A percentile compares a stretch with the other conserved stretches of the same genome.
Conservation (phyloP, 2,113 vertebrate species). For the Probosciger aterrimus region DNA sequence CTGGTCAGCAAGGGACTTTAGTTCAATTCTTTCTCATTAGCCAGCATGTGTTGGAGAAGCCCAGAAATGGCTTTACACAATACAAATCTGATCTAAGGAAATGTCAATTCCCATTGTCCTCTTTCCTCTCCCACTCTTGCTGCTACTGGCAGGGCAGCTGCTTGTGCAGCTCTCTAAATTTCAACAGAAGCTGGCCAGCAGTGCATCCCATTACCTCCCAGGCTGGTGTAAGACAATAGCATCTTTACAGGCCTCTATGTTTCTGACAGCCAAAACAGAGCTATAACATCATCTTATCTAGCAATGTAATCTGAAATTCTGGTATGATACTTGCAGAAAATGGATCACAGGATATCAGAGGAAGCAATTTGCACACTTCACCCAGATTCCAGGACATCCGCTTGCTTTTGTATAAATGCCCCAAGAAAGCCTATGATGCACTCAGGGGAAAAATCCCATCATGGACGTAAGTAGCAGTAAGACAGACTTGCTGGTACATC, state of each 20-base stretch:
- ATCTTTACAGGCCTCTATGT: not conserved
- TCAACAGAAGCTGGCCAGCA: not conserved
- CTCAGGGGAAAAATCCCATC: not conserved
- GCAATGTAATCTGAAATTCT: not conserved
- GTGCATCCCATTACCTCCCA: not conserved
- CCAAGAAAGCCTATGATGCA: not conserved
- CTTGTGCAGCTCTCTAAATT: not conserved
- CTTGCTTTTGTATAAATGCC: not conserved
- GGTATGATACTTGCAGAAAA: not conserved
- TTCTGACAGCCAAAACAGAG: not conserved
- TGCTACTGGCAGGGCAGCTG: not conserved
- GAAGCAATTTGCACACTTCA: not conserved
- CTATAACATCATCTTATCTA: not conserved
- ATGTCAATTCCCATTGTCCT: not conserved
- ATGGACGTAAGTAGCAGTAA: not conserved
- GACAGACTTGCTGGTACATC: not conserved
- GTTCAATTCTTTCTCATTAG: not conserved
- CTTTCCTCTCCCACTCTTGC: not conserved
- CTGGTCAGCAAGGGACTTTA: not conserved
- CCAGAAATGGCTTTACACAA: not conserved
- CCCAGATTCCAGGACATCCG: not conserved
- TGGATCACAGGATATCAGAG: not conserved
- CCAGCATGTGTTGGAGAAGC: not conserved
- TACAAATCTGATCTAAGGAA: not conserved
- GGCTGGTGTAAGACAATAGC: not conserved